phyloP scores from a whole-genome alignment of 2,888 invertebrate genomes.

The Empis stercorea region DNA sequence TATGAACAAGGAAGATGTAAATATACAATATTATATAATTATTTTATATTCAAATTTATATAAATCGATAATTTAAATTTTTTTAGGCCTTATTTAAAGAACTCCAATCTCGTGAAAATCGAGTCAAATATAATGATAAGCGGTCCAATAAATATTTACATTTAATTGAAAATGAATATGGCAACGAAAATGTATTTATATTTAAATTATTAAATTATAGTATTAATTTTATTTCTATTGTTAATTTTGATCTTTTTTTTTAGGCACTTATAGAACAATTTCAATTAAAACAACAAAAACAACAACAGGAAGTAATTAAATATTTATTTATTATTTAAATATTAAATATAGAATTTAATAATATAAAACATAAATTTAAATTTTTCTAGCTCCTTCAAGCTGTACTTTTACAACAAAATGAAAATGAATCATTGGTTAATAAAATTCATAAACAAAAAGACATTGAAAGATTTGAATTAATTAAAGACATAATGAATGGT shows the following conservation, averaged over 20 bases:
- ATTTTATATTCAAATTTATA: too few species aligned
- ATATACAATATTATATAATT: too few species aligned
- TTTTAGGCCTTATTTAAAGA: constrained; percentile 13
- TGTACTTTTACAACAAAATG: constrained; percentile 43
- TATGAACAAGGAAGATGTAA: background rate
- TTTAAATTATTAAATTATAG: too few species aligned
- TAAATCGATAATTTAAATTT: too few species aligned
- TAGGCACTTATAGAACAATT: constrained; percentile 17
- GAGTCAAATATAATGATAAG: background rate
- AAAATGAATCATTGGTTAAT: constrained; percentile 51
- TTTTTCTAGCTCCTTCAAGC: constrained; percentile 38
- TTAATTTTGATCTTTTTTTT: constrained; percentile 1
- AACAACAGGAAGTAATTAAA: constrained; percentile 17
- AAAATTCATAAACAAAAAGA: constrained; percentile 57
- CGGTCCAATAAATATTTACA: constrained; percentile 5
- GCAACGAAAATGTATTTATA: constrained; percentile 16
- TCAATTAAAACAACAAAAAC: constrained; percentile 16
- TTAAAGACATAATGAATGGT: constrained; percentile 47
- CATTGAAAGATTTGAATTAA: constrained; percentile 44
- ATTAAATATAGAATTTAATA: background rate
- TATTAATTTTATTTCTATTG: background rate
- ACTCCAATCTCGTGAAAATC: constrained; percentile 10
- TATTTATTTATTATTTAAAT: background rate
- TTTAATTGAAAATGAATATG: constrained; percentile 13
- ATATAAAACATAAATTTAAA: constrained; percentile 4